These are phyloP conservation scores for Enteromius thamalakanensis DNA, from an alignment of 2,797 vertebrate genomes.

Conservation along the genomic window DNA sequence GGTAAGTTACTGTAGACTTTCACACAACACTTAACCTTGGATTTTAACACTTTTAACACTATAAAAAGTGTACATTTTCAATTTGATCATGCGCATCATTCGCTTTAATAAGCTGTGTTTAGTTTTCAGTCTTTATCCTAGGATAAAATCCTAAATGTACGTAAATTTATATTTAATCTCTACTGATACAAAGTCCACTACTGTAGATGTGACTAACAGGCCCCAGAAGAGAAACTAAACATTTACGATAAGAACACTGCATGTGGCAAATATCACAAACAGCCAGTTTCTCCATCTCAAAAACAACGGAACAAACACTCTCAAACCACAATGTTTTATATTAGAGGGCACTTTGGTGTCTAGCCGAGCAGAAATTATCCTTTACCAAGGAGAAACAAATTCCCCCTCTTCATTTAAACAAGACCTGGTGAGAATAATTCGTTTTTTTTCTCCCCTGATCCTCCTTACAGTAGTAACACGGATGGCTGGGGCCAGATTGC, in stretches of 20 bases:
- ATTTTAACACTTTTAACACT: neutral
- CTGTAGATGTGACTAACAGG: slow-evolving; percentile 32
- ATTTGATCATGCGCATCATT: neutral
- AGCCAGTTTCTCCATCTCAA: neutral
- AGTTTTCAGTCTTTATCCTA: neutral
- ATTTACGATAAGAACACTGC: slow-evolving; percentile 23
- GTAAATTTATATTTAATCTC: neutral
- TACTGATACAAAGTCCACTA: neutral
- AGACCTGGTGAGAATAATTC: slow-evolving; percentile 54
- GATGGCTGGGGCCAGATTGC: slow-evolving; percentile 62
- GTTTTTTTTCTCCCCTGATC: slow-evolving; percentile 33
- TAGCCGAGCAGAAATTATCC: slow-evolving; percentile 49
- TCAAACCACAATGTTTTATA: slow-evolving; percentile 32
- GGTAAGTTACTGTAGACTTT: slow-evolving; percentile 3
- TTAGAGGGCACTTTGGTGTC: slow-evolving; percentile 43
- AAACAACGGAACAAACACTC: slow-evolving; percentile 22
- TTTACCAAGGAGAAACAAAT: slow-evolving; percentile 46
- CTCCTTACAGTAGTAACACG: slow-evolving; percentile 56
- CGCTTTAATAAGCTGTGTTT: neutral
- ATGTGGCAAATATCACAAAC: slow-evolving; percentile 9
- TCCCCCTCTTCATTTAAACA: slow-evolving; percentile 48
- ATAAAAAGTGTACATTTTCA: neutral
- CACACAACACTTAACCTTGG: neutral
- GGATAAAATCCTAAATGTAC: neutral
- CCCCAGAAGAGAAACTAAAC: slow-evolving; percentile 23